A percentile compares a stretch with the other conserved stretches of the same genome.
These are phyloP conservation scores for Myotis pilosus DNA, from an alignment of 2,797 vertebrate genomes.

Conservation along the genomic window DNA sequence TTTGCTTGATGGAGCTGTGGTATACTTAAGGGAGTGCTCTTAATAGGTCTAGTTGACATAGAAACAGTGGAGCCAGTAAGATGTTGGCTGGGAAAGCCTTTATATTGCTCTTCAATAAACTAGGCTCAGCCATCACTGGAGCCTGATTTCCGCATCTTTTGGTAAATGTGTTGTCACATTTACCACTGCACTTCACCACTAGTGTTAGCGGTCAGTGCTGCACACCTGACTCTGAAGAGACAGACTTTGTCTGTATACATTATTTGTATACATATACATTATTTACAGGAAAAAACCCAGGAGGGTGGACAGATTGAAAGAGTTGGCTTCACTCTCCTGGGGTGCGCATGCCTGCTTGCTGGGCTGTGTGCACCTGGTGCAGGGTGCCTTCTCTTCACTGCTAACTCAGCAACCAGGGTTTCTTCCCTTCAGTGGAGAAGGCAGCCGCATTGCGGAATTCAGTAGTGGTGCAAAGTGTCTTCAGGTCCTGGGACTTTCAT, in stretches of 20 bases:
- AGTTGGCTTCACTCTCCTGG: neutral
- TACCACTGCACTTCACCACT: rapidly evolving
- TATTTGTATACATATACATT: neutral
- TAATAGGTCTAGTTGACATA: rapidly evolving
- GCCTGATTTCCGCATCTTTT: too few species aligned
- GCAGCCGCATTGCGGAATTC: neutral
- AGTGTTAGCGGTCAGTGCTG: neutral
- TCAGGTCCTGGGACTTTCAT: neutral
- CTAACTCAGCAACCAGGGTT: neutral
- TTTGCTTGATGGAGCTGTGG: neutral
- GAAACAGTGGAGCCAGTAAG: neutral
- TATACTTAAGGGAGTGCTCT: too few species aligned
- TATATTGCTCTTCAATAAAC: neutral
- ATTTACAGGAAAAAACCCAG: neutral
- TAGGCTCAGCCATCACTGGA: rapidly evolving
- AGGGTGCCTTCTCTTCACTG: rapidly evolving
- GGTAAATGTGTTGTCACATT: neutral
- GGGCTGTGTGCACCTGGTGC: rapidly evolving
- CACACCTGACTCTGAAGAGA: neutral
- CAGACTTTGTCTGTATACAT: neutral
- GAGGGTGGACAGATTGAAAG: too few species aligned
- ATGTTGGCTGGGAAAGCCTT: neutral
- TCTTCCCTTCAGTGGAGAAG: rapidly evolving
- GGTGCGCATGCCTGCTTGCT: rapidly evolving
- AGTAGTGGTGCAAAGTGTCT: rapidly evolving